Percentiles rank a stretch among this genome's conserved stretches.
Conservation (phyloP, 2,888 invertebrate species). For the Coleophora flavipennella region DNA sequence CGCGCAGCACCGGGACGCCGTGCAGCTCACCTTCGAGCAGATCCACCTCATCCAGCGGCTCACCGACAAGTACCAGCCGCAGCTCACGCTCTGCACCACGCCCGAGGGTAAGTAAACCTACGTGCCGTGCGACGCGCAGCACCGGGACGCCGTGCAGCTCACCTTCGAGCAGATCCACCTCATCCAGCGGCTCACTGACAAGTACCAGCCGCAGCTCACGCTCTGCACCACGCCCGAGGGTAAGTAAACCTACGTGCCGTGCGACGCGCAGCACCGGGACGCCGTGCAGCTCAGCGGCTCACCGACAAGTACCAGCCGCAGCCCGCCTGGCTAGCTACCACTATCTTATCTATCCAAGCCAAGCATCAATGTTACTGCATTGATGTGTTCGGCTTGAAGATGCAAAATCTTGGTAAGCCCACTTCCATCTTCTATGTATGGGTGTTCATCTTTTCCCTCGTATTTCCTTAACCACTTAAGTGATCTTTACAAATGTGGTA, state of each 20-base stretch:
- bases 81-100: constrained; percentile 83
- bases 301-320: constrained; percentile 85
- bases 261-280: constrained; percentile 86
- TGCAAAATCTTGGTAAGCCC: too few relatives aligned
- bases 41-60: constrained; percentile 88
- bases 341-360: too few relatives aligned
- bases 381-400: too few relatives aligned
- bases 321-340: too few relatives aligned
- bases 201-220: constrained; percentile 83
- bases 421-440: too few relatives aligned
- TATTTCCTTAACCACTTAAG: too few relatives aligned
- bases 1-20: constrained; percentile 87
- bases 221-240: constrained; percentile 85
- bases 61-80: constrained; percentile 84
- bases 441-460: too few relatives aligned
- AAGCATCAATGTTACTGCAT: too few relatives aligned
- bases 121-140: constrained; percentile 86
- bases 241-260: too few relatives aligned
- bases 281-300: constrained; percentile 85
- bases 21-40: constrained; percentile 87
- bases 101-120: constrained; percentile 85
- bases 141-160: constrained; percentile 86
- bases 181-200: constrained; percentile 84
- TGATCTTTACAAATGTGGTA: too few relatives aligned
- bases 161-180: constrained; percentile 90